Evolutionary conservation across 2,888 invertebrate genomes (phyloP), one percentile per base, ranked within the genome.

Genomic region (Coremacera marginata): DNA sequence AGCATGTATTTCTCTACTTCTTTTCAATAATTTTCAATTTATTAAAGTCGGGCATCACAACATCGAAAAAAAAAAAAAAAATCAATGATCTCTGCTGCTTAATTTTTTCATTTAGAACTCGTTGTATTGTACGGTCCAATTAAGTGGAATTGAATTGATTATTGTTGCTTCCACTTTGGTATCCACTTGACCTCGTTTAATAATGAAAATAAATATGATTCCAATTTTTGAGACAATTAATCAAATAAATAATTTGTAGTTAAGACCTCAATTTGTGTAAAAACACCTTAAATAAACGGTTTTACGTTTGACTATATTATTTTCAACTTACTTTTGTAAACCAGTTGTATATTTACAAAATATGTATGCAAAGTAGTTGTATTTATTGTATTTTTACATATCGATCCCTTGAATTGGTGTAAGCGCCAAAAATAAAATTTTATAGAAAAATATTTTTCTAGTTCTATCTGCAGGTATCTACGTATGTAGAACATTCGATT

Each of bases 131-230:
- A 22, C 27, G 72, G 51, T 49, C 49, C 72, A 73, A 73, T 73
- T 73, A 63, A 62, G 27, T 25, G 9, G 62, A 73, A 62, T 63
- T 63, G 51, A 62, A 73, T 62, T 63, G 72, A 73, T 73, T 73
- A 73, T 19, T 73, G 62, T 22, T 44, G 63, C 72, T 44, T 62
- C 63, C 34, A 62, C 62, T 62, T 62, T 51, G 72, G 44, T 51
- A 73, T 73, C 72, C 72, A 73, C 72, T 73, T 73, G 72, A 73
- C 72, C 72, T 73, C 62, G 62, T 73, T 73, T 27, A 31, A 19
- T 51, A 73, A 73, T 62, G 63, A 62, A 73, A 73, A 73, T 73
- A 62, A 73, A 73, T 73, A 44, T 62, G 71, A 71, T 37, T 57
- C 14, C 37, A 57, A 44, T 57, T 19, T 44, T 37, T 57, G 14